Evolutionary conservation across 2,888 invertebrate species (phyloP).

Genomic region (Cataglyphis cursor): DNA sequence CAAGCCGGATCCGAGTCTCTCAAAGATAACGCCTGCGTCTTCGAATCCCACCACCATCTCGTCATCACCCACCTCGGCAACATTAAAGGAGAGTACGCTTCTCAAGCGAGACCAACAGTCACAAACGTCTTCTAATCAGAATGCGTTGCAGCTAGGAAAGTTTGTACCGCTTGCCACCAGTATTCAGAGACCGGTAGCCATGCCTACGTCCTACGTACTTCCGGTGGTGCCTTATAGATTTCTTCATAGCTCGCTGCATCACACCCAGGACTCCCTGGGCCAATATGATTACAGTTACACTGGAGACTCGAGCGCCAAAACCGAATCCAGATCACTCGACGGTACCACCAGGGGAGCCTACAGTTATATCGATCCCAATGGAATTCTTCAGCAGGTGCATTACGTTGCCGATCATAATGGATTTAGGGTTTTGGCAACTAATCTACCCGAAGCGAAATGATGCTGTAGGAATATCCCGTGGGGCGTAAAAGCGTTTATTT

Average conservation of each 20-base stretch:
- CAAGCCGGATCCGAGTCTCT: slow-evolving; percentile 73
- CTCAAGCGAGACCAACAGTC: slow-evolving; percentile 33
- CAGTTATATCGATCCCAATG: slow-evolving; percentile 91
- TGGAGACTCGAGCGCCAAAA: slow-evolving; percentile 90
- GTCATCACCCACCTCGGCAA: slow-evolving; percentile 16
- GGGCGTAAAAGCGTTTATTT: neutral
- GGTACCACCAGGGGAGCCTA: slow-evolving; percentile 90
- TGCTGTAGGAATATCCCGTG: neutral
- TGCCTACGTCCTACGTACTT: slow-evolving; percentile 74
- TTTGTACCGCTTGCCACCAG: slow-evolving; percentile 39
- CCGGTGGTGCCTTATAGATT: slow-evolving; percentile 80
- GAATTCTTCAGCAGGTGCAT: slow-evolving; percentile 89
- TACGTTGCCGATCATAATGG: slow-evolving; percentile 90
- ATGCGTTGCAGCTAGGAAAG: slow-evolving; percentile 36
- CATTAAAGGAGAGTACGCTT: neutral
- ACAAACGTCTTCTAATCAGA: slow-evolving; percentile 26
- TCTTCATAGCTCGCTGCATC: slow-evolving; percentile 85
- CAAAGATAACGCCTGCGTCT: slow-evolving; percentile 31
- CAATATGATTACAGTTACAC: slow-evolving; percentile 90
- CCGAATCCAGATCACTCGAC: slow-evolving; percentile 89
- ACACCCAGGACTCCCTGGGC: slow-evolving; percentile 88
- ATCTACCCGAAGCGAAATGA: slow-evolving; percentile 88
- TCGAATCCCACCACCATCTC: neutral
- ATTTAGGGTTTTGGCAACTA: slow-evolving; percentile 90
- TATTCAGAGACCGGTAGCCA: slow-evolving; percentile 55